phyloP scores from a whole-genome alignment of 2,888 invertebrate species.

The Deilephila porcellus region DNA sequence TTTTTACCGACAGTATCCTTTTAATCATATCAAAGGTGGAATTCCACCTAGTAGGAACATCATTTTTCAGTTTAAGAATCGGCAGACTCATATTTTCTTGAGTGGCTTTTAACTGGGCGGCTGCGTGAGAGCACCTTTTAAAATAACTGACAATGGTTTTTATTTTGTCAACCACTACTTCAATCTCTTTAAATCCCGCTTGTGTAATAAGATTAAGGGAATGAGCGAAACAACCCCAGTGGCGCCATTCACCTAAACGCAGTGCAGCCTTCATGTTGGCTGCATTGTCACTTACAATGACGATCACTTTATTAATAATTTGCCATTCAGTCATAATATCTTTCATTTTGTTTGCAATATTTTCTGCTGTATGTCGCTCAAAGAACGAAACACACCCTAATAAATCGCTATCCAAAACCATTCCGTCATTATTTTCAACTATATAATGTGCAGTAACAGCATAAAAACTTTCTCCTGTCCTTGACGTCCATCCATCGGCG shows the following conservation, averaged over 20 bases:
- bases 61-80: slow-evolving; percentile 13
- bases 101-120: no score
- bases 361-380: no score
- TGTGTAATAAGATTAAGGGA: slow-evolving; percentile 34
- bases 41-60: slow-evolving; percentile 11
- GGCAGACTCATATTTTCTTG: no score
- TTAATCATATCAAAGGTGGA: background rate
- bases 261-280: slow-evolving; percentile 35
- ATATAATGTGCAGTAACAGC: no score
- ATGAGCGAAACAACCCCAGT: slow-evolving; percentile 36
- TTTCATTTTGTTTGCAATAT: no score
- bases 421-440: no score
- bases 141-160: slow-evolving; percentile 12
- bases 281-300: slow-evolving; percentile 33
- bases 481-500: no score
- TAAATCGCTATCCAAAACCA: no score
- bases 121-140: background rate
- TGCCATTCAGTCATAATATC: no score
- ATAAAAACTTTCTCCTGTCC: no score
- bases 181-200: slow-evolving; percentile 18
- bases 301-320: background rate
- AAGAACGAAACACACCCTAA: no score
- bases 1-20: background rate
- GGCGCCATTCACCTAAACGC: slow-evolving; percentile 30
- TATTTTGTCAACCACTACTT: slow-evolving; percentile 18